Evolutionary conservation across 2,113 vertebrate species (phyloP).

Genomic region (Phalacrocorax brasilianus): DNA sequence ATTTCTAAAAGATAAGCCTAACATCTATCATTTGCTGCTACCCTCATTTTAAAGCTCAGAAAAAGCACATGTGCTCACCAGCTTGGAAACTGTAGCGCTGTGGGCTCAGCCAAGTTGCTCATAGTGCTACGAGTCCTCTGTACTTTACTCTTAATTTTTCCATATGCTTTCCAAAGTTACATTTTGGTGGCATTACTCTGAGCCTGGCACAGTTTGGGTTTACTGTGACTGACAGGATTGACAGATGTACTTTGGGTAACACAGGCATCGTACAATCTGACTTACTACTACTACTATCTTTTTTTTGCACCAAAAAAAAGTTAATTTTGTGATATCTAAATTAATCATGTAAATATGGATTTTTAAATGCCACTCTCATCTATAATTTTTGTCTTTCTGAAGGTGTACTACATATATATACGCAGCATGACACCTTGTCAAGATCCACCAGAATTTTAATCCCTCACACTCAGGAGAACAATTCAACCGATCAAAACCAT

Average conservation of each 20-base stretch:
- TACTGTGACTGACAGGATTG: not conserved
- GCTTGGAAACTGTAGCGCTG: not conserved
- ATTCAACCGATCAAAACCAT: not conserved
- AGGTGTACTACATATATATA: not conserved
- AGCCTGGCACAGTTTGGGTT: not conserved
- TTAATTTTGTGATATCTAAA: not conserved
- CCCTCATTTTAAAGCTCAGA: not conserved
- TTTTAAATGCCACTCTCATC: not conserved
- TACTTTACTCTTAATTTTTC: not conserved
- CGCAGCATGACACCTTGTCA: not conserved
- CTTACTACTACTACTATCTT: not conserved
- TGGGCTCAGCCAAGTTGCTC: not conserved
- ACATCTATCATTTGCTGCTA: not conserved
- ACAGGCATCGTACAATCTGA: not conserved
- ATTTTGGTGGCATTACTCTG: not conserved
- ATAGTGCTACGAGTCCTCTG: fast-evolving
- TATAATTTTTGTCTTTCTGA: not conserved
- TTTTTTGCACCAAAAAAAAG: not conserved
- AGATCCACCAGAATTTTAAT: not conserved
- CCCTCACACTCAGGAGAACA: not conserved
- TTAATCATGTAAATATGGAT: not conserved
- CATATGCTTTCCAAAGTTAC: not conserved
- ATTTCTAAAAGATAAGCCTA: not conserved
- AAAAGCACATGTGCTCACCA: not conserved
- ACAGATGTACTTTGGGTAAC: not conserved